These are phyloP conservation scores for Lophura nycthemera DNA, from an alignment of 2,113 vertebrate genomes.

Conservation along the genomic window DNA sequence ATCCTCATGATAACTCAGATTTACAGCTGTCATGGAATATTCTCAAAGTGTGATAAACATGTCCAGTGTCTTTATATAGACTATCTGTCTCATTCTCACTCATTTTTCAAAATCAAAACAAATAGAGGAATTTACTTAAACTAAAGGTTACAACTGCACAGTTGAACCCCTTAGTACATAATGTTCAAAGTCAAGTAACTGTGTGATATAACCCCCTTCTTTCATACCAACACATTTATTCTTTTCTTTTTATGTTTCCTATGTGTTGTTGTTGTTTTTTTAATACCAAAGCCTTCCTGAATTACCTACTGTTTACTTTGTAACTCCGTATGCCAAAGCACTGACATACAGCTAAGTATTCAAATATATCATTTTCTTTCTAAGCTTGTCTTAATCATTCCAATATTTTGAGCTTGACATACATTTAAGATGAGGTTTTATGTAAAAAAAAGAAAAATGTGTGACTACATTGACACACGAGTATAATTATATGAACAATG, in stretches of 20 bases:
- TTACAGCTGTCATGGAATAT: neutral
- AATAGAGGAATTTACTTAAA: neutral
- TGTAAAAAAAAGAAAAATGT: neutral
- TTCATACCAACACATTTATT: neutral
- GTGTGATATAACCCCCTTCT: neutral
- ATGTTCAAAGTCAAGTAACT: neutral
- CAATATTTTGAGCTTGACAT: neutral
- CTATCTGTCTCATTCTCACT: neutral
- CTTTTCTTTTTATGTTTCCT: neutral
- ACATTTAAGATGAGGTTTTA: neutral
- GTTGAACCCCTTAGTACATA: neutral
- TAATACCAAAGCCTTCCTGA: neutral
- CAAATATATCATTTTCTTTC: neutral
- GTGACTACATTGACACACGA: neutral
- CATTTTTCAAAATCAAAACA: neutral
- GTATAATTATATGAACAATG: neutral
- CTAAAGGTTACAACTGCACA: neutral
- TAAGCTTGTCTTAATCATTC: neutral
- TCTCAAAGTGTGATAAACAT: neutral
- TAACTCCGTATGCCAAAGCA: slow-evolving; percentile 3
- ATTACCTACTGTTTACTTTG: neutral
- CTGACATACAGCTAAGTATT: slow-evolving; percentile 20
- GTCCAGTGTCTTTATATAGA: neutral
- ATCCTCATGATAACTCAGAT: neutral
- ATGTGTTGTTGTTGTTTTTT: neutral